Conservation (phyloP, 2,113 vertebrate genomes). For the Erythrocercus mccallii region DNA sequence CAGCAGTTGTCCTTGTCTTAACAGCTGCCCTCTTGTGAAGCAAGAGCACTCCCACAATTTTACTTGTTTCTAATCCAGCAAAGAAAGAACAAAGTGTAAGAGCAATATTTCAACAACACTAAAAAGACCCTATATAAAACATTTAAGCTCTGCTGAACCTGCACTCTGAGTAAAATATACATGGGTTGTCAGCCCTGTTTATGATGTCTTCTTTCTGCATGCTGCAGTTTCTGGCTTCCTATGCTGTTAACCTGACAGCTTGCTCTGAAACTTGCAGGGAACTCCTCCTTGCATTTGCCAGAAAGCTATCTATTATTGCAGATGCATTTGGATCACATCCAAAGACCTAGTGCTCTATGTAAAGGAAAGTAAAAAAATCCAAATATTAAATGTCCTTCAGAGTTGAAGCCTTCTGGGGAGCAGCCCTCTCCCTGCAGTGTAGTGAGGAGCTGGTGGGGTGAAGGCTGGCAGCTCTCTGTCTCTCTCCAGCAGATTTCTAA, state of each 20-base stretch:
- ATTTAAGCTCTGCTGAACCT: not conserved
- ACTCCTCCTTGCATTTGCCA: not conserved
- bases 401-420: accelerated
- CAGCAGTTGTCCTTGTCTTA: not conserved
- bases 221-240: not conserved
- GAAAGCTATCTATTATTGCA: not conserved
- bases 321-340: not conserved
- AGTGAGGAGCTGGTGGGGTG: not conserved
- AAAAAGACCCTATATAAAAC: not conserved
- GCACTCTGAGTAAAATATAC: not conserved
- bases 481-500: not conserved
- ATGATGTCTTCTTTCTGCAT: not conserved
- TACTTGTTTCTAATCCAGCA: not conserved
- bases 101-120: not conserved
- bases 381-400: not conserved
- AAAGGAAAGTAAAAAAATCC: not conserved
- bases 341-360: not conserved
- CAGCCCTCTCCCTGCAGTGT: accelerated
- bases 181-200: not conserved
- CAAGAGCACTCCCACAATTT: not conserved
- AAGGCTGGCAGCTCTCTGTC: not conserved
- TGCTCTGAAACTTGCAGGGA: not conserved
- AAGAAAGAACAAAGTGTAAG: not conserved
- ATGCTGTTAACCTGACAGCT: not conserved
- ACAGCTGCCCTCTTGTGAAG: not conserved